Base-by-base conservation (phyloP, 2,797 vertebrate species). In the Enteromius treurensis region DNA sequence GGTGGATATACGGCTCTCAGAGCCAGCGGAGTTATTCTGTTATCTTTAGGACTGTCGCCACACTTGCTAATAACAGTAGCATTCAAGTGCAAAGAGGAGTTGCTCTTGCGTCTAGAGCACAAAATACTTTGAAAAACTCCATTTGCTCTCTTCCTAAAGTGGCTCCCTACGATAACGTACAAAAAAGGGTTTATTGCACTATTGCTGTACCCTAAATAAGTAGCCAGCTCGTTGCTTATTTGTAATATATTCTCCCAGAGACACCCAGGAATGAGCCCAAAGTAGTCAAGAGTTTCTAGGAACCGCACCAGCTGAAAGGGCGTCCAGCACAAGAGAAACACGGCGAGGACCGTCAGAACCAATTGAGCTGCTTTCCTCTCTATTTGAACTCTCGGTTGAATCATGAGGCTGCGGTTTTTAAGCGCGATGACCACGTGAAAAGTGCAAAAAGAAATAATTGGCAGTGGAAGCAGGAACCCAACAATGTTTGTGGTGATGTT, bases 151-250 rank as follows among this genome's bases (percentile, higher is more conserved):
- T 92, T 96, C 84, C 95, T 94, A 91, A 97, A 98, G 75, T 95
- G 94, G 71, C 94, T 96, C 55, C 97, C 97, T 0, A 97, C 95
- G 0, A 98, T 93, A 42, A 96, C 95, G 0, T 96, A 97, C 9
- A 97, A 84, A 77, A 97, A 87, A 0, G 97, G 97, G 90, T 98
- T 98, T 42, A 97, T 87, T 37, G 96, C 95, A 88, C 97, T 97
- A 92, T 98, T 96, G 88, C 94, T 95, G 26, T 93, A 97, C 8
- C 90, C 94, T 19, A 95, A 85, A 69, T 94, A 97, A 0, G 87
- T 85, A 15, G 92, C 87, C 62, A 96, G 58, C 88, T 97, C 94
- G 0, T 91, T 93, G 70, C 93, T 3, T 5, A 96, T n/a, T 2
- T 95, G 93, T 7, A 96, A 78, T 1, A 90, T 1, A 0, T 89